Evolutionary conservation across 1,140 invertebrate genomes (phyloP).

Genomic region (Caenorhabditis briggsae): DNA sequence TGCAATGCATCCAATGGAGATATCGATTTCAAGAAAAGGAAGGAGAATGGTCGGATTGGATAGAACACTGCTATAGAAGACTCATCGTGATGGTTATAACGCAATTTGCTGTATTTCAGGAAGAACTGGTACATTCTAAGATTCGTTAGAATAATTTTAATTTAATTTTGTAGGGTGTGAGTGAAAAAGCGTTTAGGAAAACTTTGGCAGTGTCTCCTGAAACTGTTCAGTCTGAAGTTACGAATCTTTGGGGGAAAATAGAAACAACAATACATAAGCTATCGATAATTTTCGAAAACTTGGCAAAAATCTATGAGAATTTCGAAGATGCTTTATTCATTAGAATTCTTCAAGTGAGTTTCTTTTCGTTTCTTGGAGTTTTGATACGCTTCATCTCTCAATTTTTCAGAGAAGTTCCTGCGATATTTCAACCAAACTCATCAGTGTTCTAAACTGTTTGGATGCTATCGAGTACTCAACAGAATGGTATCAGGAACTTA

Average conservation of each 20-base stretch:
- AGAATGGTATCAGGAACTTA: neutral
- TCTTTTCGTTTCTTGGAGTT: neutral
- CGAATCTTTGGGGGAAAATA: neutral
- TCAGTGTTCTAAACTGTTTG: neutral
- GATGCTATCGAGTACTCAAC: neutral
- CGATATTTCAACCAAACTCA: neutral
- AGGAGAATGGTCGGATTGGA: conserved; percentile 4
- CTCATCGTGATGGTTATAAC: neutral
- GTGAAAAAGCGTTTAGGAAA: neutral
- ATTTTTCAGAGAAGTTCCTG: neutral
- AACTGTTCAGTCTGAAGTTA: neutral
- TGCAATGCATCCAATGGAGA: neutral
- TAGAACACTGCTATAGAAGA: neutral
- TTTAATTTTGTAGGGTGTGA: neutral
- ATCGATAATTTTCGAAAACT: neutral
- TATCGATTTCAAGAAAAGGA: conserved; percentile 5
- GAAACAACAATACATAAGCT: neutral
- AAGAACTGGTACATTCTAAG: neutral
- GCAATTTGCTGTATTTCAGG: neutral
- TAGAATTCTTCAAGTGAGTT: conserved; percentile 7
- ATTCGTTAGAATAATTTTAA: neutral
- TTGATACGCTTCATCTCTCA: neutral
- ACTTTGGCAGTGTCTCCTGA: neutral
- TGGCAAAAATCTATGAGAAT: neutral
- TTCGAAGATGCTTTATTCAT: neutral